Percentiles rank a stretch among this genome's conserved stretches.
Evolutionary conservation across 2,888 invertebrate species (phyloP).

Genomic region (Osmoderma eremita): DNA sequence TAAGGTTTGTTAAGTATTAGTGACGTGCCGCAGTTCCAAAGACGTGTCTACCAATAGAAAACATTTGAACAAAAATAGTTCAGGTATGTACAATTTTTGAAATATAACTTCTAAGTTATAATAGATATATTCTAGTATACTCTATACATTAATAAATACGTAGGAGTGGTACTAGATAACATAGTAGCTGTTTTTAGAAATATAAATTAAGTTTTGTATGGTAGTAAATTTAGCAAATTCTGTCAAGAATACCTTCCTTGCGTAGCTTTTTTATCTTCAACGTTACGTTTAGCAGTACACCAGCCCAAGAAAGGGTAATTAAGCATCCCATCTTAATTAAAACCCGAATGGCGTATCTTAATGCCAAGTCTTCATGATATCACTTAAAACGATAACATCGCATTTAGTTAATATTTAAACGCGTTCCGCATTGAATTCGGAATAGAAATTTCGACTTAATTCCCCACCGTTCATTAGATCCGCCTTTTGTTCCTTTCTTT

Average conservation of each 20-base stretch:
- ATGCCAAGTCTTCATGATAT: constrained; percentile 57
- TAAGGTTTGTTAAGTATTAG: too few species aligned
- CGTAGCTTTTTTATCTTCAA: constrained; percentile 19
- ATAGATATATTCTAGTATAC: too few species aligned
- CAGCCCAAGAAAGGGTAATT: constrained; percentile 52
- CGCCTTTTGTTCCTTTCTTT: constrained; percentile 40
- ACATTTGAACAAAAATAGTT: too few species aligned
- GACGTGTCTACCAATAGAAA: too few species aligned
- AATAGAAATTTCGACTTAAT: constrained; percentile 57
- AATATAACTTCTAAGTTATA: too few species aligned
- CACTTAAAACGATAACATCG: constrained; percentile 57
- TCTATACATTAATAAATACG: too few species aligned
- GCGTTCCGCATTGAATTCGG: constrained; percentile 60
- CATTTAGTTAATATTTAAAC: constrained; percentile 56
- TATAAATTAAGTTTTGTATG: too few species aligned
- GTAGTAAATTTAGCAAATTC: neutral
- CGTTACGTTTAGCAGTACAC: constrained; percentile 45
- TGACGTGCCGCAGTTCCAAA: too few species aligned
- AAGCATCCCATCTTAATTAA: constrained; percentile 62
- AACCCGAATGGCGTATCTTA: constrained; percentile 58
- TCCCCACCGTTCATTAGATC: constrained; percentile 45
- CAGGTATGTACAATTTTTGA: too few species aligned
- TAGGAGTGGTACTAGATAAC: too few species aligned
- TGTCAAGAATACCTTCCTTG: neutral
- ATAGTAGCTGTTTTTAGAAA: too few species aligned